These are phyloP conservation scores for Paradoxurus hermaphroditus DNA, from an alignment of 2,113 vertebrate genomes.

Conservation along the genomic window DNA sequence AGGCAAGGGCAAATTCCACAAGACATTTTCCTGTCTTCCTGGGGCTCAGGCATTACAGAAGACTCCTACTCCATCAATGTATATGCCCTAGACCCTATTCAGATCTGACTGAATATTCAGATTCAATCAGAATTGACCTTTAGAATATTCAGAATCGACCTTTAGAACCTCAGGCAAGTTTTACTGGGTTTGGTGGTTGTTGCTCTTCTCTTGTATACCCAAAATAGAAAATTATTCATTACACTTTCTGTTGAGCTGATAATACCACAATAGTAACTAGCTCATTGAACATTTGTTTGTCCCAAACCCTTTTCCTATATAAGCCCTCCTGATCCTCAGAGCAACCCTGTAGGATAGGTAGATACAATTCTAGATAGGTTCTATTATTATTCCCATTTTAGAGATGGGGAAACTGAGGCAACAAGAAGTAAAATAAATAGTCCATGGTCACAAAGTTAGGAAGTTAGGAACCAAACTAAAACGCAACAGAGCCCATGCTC, in stretches of 20 bases:
- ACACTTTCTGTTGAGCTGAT: neutral
- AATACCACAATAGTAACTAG: neutral
- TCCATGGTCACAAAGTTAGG: too few species aligned
- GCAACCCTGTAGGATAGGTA: fast-evolving
- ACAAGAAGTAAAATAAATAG: neutral
- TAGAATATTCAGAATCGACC: neutral
- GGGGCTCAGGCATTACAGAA: neutral
- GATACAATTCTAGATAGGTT: too few species aligned
- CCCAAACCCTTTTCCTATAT: neutral
- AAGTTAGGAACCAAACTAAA: neutral
- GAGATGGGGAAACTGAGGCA: neutral
- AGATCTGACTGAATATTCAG: neutral
- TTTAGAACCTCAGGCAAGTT: neutral
- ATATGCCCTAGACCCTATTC: neutral
- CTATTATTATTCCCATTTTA: neutral
- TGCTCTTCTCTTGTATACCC: neutral
- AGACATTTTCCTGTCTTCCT: neutral
- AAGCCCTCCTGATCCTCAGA: neutral
- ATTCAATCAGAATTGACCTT: neutral
- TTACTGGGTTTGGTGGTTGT: neutral
- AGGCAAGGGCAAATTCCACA: neutral
- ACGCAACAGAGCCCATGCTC: neutral
- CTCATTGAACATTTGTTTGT: neutral
- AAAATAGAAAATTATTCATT: neutral
- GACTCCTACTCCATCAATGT: neutral